These are phyloP conservation scores for Macropus fuliginosus DNA, from an alignment of 2,797 vertebrate genomes.

Conservation along the genomic window DNA sequence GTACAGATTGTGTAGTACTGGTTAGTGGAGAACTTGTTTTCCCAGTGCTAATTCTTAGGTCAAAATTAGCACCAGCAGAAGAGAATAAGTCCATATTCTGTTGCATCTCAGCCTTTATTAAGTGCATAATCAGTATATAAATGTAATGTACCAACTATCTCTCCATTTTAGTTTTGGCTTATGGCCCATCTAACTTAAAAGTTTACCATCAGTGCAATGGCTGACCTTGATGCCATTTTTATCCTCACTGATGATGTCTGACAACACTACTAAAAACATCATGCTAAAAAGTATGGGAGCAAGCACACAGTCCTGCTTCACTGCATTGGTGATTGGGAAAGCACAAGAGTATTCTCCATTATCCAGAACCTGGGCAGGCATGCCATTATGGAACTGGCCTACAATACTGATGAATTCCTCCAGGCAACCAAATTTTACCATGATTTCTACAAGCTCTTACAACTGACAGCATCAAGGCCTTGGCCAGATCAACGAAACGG, in stretches of 20 bases:
- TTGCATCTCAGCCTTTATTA: not conserved
- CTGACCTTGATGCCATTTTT: too few relatives aligned
- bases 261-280: too few relatives aligned
- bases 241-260: too few relatives aligned
- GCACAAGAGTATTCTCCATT: not conserved
- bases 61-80: not conserved
- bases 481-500: not conserved
- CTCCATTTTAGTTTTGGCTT: not conserved
- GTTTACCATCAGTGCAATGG: not conserved
- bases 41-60: not conserved
- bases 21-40: not conserved
- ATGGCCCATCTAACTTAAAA: not conserved
- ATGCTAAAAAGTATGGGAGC: too few relatives aligned
- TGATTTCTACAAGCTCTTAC: not conserved
- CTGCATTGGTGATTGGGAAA: not conserved
- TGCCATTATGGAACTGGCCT: not conserved
- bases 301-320: not conserved
- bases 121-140: too few relatives aligned
- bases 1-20: not conserved
- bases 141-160: not conserved
- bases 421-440: not conserved
- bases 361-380: not conserved
- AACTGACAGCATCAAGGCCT: not conserved
- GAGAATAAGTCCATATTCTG: not conserved
- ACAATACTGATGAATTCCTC: not conserved